phyloP scores from a whole-genome alignment of 2,888 invertebrate genomes.

The Melolontha melolontha region DNA sequence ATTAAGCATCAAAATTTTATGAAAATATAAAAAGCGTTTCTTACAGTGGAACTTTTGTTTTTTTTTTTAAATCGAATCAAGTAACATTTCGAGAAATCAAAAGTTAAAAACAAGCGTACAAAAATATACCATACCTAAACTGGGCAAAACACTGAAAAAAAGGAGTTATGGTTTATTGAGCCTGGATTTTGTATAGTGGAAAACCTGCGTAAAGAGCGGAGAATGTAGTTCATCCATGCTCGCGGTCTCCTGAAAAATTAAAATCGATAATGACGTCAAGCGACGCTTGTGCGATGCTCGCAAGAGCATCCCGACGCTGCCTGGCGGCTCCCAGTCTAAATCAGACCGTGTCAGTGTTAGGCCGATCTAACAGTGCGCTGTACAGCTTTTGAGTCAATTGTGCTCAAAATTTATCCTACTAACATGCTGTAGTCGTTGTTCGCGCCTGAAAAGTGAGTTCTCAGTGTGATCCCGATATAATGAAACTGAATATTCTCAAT shows the following conservation, averaged over 20 bases:
- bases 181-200: conserved; percentile 21
- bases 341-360: conserved; percentile 53
- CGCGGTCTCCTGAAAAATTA: conserved; percentile 43
- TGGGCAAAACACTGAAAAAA: not conserved
- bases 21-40: too few relatives aligned
- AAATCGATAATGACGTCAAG: conserved; percentile 51
- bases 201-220: conserved; percentile 23
- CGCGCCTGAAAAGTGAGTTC: conserved; percentile 49
- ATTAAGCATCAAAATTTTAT: too few relatives aligned
- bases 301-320: conserved; percentile 57
- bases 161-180: conserved; percentile 18
- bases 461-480: conserved; percentile 44
- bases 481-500: conserved; percentile 44
- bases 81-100: too few relatives aligned
- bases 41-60: too few relatives aligned
- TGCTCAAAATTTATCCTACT: conserved; percentile 21
- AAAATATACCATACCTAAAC: too few relatives aligned
- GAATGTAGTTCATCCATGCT: conserved; percentile 24
- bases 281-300: conserved; percentile 46
- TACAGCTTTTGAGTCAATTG: conserved; percentile 21
- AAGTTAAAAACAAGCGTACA: too few relatives aligned
- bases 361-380: conserved; percentile 58
- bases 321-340: conserved; percentile 60
- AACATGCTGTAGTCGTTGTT: conserved; percentile 56
- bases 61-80: too few relatives aligned